Evolutionary conservation across 2,888 invertebrate genomes (phyloP).

Genomic region (Trypoxylon attenuatum): DNA sequence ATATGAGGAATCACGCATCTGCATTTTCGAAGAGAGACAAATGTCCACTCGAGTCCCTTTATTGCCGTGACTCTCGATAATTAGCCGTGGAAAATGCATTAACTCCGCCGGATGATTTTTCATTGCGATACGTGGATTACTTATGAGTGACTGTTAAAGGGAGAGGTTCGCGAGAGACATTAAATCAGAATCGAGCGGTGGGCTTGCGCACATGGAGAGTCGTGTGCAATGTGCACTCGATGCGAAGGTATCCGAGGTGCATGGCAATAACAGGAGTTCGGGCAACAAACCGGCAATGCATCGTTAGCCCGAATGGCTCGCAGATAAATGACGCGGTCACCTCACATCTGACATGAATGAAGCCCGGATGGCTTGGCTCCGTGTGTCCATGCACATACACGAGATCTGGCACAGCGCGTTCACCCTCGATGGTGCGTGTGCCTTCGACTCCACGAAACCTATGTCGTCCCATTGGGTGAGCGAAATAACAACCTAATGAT

Average conservation of each 20-base stretch:
- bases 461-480: conserved; percentile 45
- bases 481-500: conserved; percentile 68
- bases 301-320: conserved; percentile 65
- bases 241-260: conserved; percentile 21
- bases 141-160: too few relatives aligned
- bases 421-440: conserved; percentile 30
- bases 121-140: too few relatives aligned
- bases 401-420: conserved; percentile 21
- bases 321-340: conserved; percentile 71
- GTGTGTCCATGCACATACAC: conserved; percentile 21
- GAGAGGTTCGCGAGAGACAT: too few relatives aligned
- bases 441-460: conserved; percentile 19
- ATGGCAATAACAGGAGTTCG: conserved; percentile 37
- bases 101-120: too few relatives aligned
- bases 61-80: too few relatives aligned
- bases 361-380: conserved; percentile 66
- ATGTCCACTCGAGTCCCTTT: too few relatives aligned
- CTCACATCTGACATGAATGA: conserved; percentile 71
- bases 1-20: too few relatives aligned
- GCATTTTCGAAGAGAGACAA: too few relatives aligned
- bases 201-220: background rate
- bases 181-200: too few relatives aligned
- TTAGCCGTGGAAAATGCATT: too few relatives aligned
- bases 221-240: conserved; percentile 19
- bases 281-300: conserved; percentile 63